A percentile compares a stretch with the other conserved stretches of the same genome.
Evolutionary conservation across 2,888 invertebrate genomes (phyloP).

Genomic region (Acanthosepion pharaonis): DNA sequence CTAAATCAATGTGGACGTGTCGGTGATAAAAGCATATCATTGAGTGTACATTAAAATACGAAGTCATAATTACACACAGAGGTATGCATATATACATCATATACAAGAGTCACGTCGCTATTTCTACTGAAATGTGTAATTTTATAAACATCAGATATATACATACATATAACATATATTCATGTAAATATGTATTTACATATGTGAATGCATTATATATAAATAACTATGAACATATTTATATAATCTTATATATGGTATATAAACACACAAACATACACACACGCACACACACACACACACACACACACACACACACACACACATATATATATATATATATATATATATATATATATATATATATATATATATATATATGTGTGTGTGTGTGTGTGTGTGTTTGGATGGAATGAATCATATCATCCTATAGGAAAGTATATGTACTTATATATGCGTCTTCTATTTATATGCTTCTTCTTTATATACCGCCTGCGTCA

Average conservation of each 20-base stretch:
- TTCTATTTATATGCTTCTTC: not conserved
- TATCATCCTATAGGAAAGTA: not conserved
- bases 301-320: too few species aligned
- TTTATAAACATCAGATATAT: not conserved
- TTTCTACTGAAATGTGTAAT: not conserved
- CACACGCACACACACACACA: not conserved
- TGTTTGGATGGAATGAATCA: conserved; percentile 38
- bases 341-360: not conserved
- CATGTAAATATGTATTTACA: not conserved
- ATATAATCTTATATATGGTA: too few species aligned
- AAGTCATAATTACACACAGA: not conserved
- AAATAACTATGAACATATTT: not conserved
- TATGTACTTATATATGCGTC: conserved; percentile 41
- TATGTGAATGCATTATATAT: too few species aligned
- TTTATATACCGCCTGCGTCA: not conserved
- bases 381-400: not conserved
- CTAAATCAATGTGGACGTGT: not conserved
- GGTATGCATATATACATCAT: not conserved
- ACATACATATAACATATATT: not conserved
- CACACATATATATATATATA: too few species aligned
- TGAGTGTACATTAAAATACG: not conserved
- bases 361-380: not conserved
- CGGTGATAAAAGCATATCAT: not conserved
- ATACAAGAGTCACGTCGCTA: not conserved
- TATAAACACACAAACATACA: not conserved